These are phyloP conservation scores for Odontamblyopus lacepedii DNA, from an alignment of 2,797 vertebrate genomes.

Conservation along the genomic window DNA sequence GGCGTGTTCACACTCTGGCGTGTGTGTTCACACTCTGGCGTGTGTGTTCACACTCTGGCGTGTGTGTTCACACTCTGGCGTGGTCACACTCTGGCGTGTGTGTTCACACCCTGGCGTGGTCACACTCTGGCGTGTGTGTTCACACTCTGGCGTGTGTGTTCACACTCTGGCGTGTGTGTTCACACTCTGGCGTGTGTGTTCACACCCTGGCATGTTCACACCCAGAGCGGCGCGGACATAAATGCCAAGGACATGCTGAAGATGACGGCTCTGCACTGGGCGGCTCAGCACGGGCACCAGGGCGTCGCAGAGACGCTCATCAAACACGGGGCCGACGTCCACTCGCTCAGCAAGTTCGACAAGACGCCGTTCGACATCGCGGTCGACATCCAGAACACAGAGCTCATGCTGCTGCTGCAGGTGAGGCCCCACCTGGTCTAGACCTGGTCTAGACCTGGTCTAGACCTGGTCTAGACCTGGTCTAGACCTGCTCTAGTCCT, in stretches of 20 bases:
- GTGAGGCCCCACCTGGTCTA: constrained; percentile 53
- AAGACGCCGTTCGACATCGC: constrained; percentile 92
- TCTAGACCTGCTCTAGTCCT: too few species aligned
- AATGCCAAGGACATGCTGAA: constrained; percentile 95
- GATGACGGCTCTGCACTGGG: constrained; percentile 94
- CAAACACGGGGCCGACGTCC: constrained; percentile 85
- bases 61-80: too few species aligned
- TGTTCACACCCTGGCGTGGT: too few species aligned
- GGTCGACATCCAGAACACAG: constrained; percentile 84
- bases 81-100: too few species aligned
- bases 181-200: too few species aligned
- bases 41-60: too few species aligned
- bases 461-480: too few species aligned
- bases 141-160: too few species aligned
- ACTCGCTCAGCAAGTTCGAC: constrained; percentile 90
- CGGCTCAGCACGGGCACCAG: constrained; percentile 84
- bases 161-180: too few species aligned
- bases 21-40: too few species aligned
- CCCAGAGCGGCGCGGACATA: constrained; percentile 89
- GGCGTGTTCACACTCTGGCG: too few species aligned
- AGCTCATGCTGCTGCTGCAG: constrained; percentile 89
- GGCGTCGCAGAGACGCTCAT: constrained; percentile 82
- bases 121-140: too few species aligned
- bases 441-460: background rate
- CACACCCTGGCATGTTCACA: background rate